Base-by-base conservation (phyloP, 1,140 invertebrate genomes). In the Notospermus geniculatus region DNA sequence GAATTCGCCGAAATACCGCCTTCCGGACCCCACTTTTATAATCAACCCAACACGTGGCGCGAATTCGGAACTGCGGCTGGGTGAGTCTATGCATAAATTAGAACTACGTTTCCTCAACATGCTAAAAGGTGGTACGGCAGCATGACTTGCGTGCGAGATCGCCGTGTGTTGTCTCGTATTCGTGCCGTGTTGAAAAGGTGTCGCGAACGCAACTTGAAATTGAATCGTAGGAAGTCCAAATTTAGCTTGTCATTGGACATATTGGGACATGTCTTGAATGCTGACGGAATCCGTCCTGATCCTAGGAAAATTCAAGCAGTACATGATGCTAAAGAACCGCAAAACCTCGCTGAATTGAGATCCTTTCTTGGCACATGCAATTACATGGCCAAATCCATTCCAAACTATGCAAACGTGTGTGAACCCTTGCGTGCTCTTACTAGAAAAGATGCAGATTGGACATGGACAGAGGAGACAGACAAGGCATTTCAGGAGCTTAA, bases 251-350 rank as follows among this genome's bases (percentile, higher is more conserved):
- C 60, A 41, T 22, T 66, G 13, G 32, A 30, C 27, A 69, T 69
- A 54, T 61, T 60, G 54, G 65, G 67, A 27, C 58, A 65, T 32
- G 45, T 64, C 22, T 63, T 68, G 29, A 59, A 52, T 1, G 23
- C 43, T 2, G 7, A 61, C 45, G 64, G 71, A n/a, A 62, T 72
- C 17, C 56, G 19, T 15, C 53, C 68, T 32, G 64, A 68, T 43
- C 55, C 59, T 13, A 46, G 63, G 7, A 82, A 82, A 59, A 62
- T 83, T 0, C 58, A 72, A 27, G 72, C 73, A n/a, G 77, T 83
- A 22, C 54, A 57, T n/a, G 45, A 59, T 7, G 22, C 45, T 9
- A 11, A 55, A n/a, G 2, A 1, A 15, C 65, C 62, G 15, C 65
- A 28, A 22, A 65, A 64, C 17, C 50, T 58, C 2, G 17, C 45